Percentiles rank a stretch among this genome's conserved stretches.
phyloP scores from a whole-genome alignment of 30 jellyfish, hydroid and myxozoan genomes.

The Aurelia coerulea region DNA sequence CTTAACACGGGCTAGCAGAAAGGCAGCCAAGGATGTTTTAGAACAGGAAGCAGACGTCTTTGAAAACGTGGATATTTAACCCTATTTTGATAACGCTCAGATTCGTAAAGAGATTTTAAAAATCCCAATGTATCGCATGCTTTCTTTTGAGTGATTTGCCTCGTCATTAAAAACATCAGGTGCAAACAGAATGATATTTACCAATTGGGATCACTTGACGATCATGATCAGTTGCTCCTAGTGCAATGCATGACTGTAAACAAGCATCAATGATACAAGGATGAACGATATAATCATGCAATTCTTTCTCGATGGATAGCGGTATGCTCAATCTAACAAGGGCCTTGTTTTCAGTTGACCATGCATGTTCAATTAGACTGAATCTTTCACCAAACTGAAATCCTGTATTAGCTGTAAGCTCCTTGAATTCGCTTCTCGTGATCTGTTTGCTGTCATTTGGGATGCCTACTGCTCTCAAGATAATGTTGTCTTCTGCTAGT shows the following conservation, averaged over 20 bases:
- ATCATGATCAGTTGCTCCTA: slow-evolving; percentile 60
- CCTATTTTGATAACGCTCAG: too few relatives aligned
- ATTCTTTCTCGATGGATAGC: not conserved
- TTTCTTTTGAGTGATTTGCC: too few relatives aligned
- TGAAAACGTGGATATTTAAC: too few relatives aligned
- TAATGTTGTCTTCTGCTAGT: slow-evolving; percentile 11
- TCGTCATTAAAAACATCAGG: too few relatives aligned
- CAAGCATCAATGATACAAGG: slow-evolving; percentile 77
- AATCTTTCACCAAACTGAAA: slow-evolving; percentile 66
- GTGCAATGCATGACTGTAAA: slow-evolving; percentile 76
- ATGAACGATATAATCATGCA: slow-evolving; percentile 29
- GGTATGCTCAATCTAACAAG: slow-evolving; percentile 47
- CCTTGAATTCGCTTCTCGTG: slow-evolving; percentile 42
- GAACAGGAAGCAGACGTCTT: too few relatives aligned
- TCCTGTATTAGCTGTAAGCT: slow-evolving; percentile 58
- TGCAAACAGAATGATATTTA: not conserved
- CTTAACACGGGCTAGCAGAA: too few relatives aligned
- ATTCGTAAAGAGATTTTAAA: too few relatives aligned
- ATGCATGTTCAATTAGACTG: slow-evolving; percentile 59
- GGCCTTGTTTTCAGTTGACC: slow-evolving; percentile 65
- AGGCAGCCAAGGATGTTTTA: too few relatives aligned
- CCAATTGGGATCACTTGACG: slow-evolving; percentile 73
- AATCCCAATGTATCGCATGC: too few relatives aligned
- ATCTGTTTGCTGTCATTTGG: slow-evolving; percentile 10
- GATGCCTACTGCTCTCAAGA: slow-evolving; percentile 14